Base-by-base conservation (phyloP, 2,888 invertebrate genomes). In the Agrotis puta region DNA sequence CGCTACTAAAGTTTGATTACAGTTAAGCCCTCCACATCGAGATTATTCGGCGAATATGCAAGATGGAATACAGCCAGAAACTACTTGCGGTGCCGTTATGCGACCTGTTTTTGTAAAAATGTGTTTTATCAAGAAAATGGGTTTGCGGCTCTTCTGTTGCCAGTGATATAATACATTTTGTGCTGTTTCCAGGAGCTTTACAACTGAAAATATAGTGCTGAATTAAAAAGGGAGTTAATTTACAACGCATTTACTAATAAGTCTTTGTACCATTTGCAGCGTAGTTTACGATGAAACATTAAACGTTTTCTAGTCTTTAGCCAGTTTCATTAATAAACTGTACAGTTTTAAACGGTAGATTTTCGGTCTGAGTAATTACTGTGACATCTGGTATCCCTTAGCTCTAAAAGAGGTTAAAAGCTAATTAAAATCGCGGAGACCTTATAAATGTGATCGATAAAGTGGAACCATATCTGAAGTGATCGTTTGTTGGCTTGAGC, bases 381-480 rank as follows among this genome's bases (percentile, higher is more conserved):
- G 48, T 39, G 48, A 72, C 82, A 79, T 79, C 79, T 79, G 79
- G 78, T 54, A 27, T 58, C 64, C 66, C 54, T 54, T 54, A 27
- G 22, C 50, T 63, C 61, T 56, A 50, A 78, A 77, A 74, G 74
- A 80, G 78, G 70, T 74, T 80, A 63, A 78, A 79, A 74, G 67
- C 70, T 81, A 84, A 82, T 85, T 84, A 82, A 85, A 82, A 67
- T 82, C 64, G 54, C 45, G 51, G 67, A 54, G 74, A 80, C 69
- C 73, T 84, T 74, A 70, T 84, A 82, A 82, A 69, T 83, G 71
- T 77, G 61, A 70, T 79, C 83, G 74, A 85, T 79, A 78, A 83
- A 81, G 48, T 84, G 83, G 64, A 76, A 81, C 81, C 80, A 71
- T 85, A 79, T 81, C 68, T 66, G 70, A 79, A 85, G 82, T 79